Base-by-base conservation (phyloP, 2,113 vertebrate genomes). In the Oncorhynchus tshawytscha region DNA sequence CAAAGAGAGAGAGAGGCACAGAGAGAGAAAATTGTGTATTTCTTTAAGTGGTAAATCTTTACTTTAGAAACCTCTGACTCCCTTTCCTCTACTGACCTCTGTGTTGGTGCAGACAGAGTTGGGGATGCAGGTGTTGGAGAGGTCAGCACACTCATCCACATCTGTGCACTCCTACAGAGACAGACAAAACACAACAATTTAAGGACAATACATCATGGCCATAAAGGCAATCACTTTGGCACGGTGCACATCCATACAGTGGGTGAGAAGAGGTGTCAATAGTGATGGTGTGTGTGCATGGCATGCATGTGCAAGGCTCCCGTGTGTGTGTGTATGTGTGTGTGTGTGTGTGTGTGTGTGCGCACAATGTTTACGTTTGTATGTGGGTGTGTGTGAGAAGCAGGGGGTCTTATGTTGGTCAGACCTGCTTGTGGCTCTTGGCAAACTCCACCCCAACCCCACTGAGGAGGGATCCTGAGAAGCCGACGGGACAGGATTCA, bases 371-470 rank as follows among this genome's bases (percentile, higher is more conserved):
- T 11, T 45, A 11, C 11, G 9, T 45, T 9, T 45, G 39, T 34
- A 34, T 62, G 59, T 24, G 59, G 8, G 59, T 8, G 59, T 62
- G n/a, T 29, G 51, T 64, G 54, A n/a, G 34, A 11, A 11, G 39
- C 39, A 45, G 39, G 9, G 39, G 51, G 51, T 54, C 31, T 12
- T 8, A 18, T 54, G 51, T 54, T 18, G 25, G 1, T 16, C 92
- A 81, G 71, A 94, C 95, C 93, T 96, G 95, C 67, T 94, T 96
- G 87, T 94, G 94, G 84, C 91, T 94, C 45, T 81, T 91, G 16
- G 95, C 95, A 0, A 94, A 96, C 71, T 95, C 94, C 0, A 89
- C 79, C 5, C 95, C 95, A 16, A 95, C 93, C 0, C 95, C 95
- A 0, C 91, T 94, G 72, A 96, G 70, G 0, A 84, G 82, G 8